Percentiles rank a stretch among this genome's conserved stretches.
phyloP scores from a whole-genome alignment of 53 echinoderm and acorn worm species.

The Holothuria scabra region DNA sequence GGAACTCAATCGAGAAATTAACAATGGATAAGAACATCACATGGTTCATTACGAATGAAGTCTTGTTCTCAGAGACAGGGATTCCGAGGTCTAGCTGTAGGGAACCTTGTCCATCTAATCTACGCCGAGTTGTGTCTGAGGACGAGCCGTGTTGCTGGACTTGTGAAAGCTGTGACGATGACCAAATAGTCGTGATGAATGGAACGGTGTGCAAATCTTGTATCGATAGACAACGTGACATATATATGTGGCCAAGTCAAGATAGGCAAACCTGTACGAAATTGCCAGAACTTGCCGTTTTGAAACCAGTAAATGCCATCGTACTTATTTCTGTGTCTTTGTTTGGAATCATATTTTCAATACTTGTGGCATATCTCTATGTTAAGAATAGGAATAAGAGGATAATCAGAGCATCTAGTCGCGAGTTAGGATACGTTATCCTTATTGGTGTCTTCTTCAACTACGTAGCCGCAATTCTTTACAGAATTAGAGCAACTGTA shows the following conservation, averaged over 20 bases:
- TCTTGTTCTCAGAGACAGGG: neutral
- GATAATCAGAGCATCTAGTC: conserved; percentile 87
- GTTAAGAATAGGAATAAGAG: conserved; percentile 70
- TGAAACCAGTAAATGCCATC: conserved; percentile 40
- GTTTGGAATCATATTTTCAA: conserved; percentile 59
- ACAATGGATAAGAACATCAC: conserved; percentile 11
- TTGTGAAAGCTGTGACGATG: conserved; percentile 55
- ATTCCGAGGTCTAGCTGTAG: conserved; percentile 81
- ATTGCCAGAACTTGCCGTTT: conserved; percentile 46
- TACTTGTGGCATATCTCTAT: conserved; percentile 61
- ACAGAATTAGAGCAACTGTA: conserved; percentile 47
- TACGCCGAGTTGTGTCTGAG: conserved; percentile 51
- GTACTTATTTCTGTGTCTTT: conserved; percentile 33
- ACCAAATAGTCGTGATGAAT: conserved; percentile 65
- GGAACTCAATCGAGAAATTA: conserved; percentile 11
- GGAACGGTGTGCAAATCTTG: conserved; percentile 72
- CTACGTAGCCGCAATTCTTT: conserved; percentile 61
- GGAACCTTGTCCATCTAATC: conserved; percentile 65
- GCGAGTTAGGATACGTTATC: conserved; percentile 91
- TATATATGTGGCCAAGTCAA: conserved; percentile 69
- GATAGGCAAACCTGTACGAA: conserved; percentile 6
- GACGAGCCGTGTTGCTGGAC: conserved; percentile 92
- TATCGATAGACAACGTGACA: conserved; percentile 39
- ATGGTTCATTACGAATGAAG: conserved; percentile 30
- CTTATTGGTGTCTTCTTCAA: conserved; percentile 70